Percentiles rank a stretch among this genome's conserved stretches.
phyloP scores from a whole-genome alignment of 2,113 vertebrate species.

The Lepidothrix coronata region DNA sequence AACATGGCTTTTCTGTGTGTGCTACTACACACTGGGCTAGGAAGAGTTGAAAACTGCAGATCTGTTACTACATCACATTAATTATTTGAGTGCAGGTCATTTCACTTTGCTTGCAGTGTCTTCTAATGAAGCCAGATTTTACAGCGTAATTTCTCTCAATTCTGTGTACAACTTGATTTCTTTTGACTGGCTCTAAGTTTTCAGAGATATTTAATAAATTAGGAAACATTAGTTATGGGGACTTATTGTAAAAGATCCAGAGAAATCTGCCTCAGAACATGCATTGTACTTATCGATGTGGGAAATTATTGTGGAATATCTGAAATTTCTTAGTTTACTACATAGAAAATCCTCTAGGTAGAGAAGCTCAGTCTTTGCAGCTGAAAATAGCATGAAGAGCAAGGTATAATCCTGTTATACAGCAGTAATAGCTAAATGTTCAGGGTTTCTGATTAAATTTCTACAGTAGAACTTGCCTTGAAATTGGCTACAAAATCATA shows the following conservation, averaged over 20 bases:
- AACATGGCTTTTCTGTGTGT: not conserved
- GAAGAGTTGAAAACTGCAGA: not conserved
- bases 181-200: not conserved
- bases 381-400: not conserved
- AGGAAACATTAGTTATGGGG: not conserved
- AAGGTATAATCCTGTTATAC: not conserved
- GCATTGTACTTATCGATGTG: not conserved
- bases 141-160: not conserved
- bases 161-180: not conserved
- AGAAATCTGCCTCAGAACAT: not conserved
- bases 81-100: not conserved
- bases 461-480: slow-evolving; percentile 1
- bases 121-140: not conserved
- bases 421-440: not conserved
- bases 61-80: not conserved
- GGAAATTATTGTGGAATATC: not conserved
- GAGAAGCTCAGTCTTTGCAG: not conserved
- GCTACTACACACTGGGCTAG: not conserved
- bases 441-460: slow-evolving; percentile 23
- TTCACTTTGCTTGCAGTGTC: not conserved
- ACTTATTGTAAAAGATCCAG: not conserved
- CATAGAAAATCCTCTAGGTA: not conserved
- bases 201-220: not conserved
- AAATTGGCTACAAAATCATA: slow-evolving; percentile 10
- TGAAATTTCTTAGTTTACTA: not conserved